Conservation (phyloP, 2,113 vertebrate genomes). For the Nanorana parkeri region DNA sequence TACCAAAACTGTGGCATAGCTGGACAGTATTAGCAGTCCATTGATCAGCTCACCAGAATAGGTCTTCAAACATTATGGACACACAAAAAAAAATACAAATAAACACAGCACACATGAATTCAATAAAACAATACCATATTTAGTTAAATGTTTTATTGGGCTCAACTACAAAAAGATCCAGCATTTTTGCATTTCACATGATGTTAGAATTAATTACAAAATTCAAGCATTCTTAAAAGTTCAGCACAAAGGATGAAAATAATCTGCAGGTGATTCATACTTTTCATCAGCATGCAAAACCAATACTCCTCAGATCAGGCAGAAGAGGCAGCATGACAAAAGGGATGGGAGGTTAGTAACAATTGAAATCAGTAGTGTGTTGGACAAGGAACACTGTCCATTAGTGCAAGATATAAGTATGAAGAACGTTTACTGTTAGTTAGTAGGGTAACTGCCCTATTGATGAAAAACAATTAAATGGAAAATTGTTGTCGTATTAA, state of each 20-base stretch:
- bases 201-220: conserved; percentile 6
- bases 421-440: no score
- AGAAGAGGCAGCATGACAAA: not conserved
- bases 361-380: no score
- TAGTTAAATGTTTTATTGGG: conserved; percentile 32
- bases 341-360: not conserved
- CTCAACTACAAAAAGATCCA: conserved; percentile 48
- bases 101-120: not conserved
- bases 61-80: no score
- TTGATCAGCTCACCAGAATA: no score
- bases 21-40: no score
- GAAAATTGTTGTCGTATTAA: no score
- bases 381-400: not conserved
- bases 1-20: no score
- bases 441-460: no score
- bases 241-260: not conserved
- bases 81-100: not conserved
- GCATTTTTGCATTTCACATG: conserved; percentile 37
- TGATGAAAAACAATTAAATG: no score
- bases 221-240: conserved; percentile 35
- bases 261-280: not conserved
- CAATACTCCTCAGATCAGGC: not conserved
- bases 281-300: conserved; percentile 8
- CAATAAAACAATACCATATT: not conserved
- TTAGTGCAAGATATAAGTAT: not conserved